Percentiles rank a stretch among this genome's conserved stretches.
Conservation (phyloP, 2,113 vertebrate genomes). For the Tauraco erythrolophus region DNA sequence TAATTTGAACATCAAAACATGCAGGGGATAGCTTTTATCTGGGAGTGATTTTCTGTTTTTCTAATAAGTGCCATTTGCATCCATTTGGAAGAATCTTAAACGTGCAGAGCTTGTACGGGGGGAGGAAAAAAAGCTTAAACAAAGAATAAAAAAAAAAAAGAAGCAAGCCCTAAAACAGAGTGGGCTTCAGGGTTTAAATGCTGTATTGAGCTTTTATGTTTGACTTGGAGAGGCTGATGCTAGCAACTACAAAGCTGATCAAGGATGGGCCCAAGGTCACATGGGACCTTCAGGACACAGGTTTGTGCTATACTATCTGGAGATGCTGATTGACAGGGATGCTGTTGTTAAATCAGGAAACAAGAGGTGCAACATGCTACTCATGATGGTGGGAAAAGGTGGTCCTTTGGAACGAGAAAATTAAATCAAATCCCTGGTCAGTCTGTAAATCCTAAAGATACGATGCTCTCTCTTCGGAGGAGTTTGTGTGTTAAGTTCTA, state of each 20-base stretch:
- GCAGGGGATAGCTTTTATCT: slow-evolving; percentile 2
- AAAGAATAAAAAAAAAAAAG: background rate
- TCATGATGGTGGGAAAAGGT: background rate
- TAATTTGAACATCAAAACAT: slow-evolving; percentile 37
- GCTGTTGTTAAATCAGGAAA: background rate
- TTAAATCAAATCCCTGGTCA: background rate
- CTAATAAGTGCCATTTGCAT: slow-evolving; percentile 27
- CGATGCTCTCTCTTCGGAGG: fast-evolving
- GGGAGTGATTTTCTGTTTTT: slow-evolving; percentile 3
- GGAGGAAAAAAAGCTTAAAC: background rate
- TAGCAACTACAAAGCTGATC: background rate
- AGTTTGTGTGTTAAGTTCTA: background rate
- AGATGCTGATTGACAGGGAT: background rate
- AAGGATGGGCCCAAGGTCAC: background rate
- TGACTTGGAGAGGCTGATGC: background rate
- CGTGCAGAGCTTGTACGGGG: background rate
- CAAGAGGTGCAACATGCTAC: background rate
- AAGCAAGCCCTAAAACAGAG: background rate
- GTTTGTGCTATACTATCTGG: background rate
- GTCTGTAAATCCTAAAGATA: background rate
- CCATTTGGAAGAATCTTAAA: slow-evolving; percentile 7
- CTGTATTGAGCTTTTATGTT: background rate
- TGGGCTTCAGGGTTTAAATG: background rate
- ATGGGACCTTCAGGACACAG: background rate
- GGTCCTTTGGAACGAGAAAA: background rate